Conservation (phyloP, 1,140 invertebrate species). For the Phenacoccus solenopsis region DNA sequence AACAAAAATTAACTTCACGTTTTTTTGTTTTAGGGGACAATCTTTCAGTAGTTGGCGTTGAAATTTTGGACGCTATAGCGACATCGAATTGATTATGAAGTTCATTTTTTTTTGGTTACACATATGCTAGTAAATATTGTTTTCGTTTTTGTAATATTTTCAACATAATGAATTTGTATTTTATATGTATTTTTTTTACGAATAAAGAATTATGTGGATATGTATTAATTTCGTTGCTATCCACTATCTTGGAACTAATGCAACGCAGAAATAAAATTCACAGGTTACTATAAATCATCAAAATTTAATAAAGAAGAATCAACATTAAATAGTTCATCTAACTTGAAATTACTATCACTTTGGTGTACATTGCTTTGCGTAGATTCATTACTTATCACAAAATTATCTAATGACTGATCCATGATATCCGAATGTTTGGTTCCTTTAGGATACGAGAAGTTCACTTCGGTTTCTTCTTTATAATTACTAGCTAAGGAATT, state of each 20-base stretch:
- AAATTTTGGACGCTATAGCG: constrained; percentile 7
- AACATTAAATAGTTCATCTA: neutral
- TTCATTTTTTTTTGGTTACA: neutral
- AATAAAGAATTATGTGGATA: neutral
- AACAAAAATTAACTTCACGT: neutral
- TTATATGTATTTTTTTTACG: neutral
- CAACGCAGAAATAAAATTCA: neutral
- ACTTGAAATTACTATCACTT: neutral
- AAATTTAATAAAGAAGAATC: neutral
- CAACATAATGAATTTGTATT: neutral
- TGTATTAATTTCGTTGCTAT: neutral
- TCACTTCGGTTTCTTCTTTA: too few relatives aligned
- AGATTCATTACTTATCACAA: neutral
- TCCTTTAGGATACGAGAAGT: too few relatives aligned
- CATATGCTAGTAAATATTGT: neutral
- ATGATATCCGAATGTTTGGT: neutral
- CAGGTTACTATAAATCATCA: neutral
- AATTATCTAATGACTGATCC: neutral
- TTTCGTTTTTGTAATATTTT: neutral
- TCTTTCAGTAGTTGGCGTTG: constrained; percentile 24
- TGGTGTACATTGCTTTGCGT: neutral
- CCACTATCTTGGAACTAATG: neutral
- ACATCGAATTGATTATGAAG: neutral
- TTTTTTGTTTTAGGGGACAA: constrained; percentile 23
- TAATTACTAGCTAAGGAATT: neutral